Evolutionary conservation across 2,797 vertebrate genomes (phyloP).

Genomic region (Adelosebastes latens): DNA sequence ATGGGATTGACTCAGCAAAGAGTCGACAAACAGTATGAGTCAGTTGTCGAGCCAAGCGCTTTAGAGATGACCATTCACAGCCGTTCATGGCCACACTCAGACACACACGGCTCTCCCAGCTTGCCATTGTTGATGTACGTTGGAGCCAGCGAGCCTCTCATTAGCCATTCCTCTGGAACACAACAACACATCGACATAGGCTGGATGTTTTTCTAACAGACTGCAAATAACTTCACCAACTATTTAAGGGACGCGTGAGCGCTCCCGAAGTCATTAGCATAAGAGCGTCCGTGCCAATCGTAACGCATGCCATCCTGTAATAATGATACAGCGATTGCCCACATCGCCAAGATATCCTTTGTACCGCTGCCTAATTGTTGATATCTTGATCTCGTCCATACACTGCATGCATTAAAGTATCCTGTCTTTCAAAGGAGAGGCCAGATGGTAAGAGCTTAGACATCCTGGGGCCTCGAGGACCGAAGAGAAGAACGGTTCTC

Average conservation of each 20-base stretch:
- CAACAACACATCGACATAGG: conserved; percentile 47
- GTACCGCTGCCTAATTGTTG: conserved; percentile 47
- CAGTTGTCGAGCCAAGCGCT: conserved; percentile 6
- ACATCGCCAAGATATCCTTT: conserved; percentile 44
- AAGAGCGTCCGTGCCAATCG: conserved; percentile 32
- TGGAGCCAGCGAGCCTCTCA: conserved; percentile 42
- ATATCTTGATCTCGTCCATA: conserved; percentile 45
- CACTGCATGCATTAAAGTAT: conserved; percentile 30
- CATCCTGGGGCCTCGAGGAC: conserved; percentile 16
- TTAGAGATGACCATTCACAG: conserved; percentile 14
- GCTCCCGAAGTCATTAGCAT: conserved; percentile 50
- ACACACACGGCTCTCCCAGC: neutral
- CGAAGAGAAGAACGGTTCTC: conserved; percentile 6
- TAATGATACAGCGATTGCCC: conserved; percentile 41
- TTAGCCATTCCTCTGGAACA: conserved; percentile 54
- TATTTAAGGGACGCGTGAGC: conserved; percentile 44
- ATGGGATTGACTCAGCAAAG: conserved; percentile 1
- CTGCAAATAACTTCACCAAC: conserved; percentile 51
- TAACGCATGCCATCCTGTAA: conserved; percentile 39
- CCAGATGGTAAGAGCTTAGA: conserved; percentile 53
- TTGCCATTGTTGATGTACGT: conserved; percentile 21
- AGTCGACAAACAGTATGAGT: neutral
- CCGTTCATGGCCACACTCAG: neutral
- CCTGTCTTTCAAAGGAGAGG: conserved; percentile 31
- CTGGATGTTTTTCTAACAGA: conserved; percentile 59